Percentiles rank a stretch among this genome's conserved stretches.
These are phyloP conservation scores for Actinostola sp. DNA, from an alignment of 92 coral and sea anemone genomes.

Conservation along the genomic window DNA sequence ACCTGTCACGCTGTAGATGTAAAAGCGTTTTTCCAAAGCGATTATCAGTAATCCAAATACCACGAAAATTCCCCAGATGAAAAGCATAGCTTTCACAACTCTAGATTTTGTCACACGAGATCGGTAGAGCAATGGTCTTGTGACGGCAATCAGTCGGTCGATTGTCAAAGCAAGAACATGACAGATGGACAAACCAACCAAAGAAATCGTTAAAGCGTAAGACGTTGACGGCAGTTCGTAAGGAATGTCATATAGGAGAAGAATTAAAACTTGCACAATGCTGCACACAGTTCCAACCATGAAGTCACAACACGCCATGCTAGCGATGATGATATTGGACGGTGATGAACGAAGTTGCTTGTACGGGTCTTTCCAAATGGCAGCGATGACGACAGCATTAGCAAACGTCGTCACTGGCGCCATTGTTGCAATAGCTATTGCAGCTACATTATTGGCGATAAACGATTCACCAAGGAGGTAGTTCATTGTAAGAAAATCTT, in stretches of 20 bases:
- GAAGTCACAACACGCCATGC: slow-evolving; percentile 32
- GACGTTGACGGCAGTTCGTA: neutral
- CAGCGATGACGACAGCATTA: slow-evolving; percentile 22
- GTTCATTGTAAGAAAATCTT: too few species aligned
- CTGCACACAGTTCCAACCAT: slow-evolving; percentile 18
- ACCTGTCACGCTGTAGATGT: neutral
- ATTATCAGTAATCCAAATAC: neutral
- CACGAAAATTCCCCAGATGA: slow-evolving; percentile 9
- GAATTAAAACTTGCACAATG: neutral
- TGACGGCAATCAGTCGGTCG: slow-evolving; percentile 17
- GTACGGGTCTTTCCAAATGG: slow-evolving; percentile 33
- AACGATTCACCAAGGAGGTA: too few species aligned
- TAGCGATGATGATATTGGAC: slow-evolving; percentile 26
- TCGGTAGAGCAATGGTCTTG: slow-evolving; percentile 13
- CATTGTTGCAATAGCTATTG: too few species aligned
- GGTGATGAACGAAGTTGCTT: slow-evolving; percentile 31
- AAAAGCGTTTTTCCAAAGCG: neutral
- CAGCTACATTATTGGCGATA: too few species aligned
- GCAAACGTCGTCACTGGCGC: slow-evolving; percentile 17
- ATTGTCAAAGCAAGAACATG: slow-evolving; percentile 19
- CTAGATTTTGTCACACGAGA: slow-evolving; percentile 15
- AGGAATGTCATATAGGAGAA: neutral
- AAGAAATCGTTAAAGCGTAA: neutral
- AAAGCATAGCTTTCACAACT: neutral
- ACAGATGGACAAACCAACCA: neutral